Conservation (phyloP, 2,888 invertebrate genomes). For the Sesamia inferens region DNA sequence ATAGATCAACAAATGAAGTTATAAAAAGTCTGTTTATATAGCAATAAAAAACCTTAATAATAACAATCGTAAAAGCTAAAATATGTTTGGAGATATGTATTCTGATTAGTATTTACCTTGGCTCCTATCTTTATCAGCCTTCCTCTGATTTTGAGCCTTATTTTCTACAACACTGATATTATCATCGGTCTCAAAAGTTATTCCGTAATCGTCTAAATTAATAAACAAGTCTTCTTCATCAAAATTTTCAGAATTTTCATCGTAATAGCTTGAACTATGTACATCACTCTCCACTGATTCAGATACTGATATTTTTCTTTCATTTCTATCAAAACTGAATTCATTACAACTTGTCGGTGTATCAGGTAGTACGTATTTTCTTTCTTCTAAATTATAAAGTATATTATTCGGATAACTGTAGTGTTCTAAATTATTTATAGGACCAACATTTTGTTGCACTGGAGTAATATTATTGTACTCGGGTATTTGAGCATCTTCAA, state of each 20-base stretch:
- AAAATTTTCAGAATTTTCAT: conserved; percentile 84
- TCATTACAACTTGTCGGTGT: conserved; percentile 86
- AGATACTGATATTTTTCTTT: conserved; percentile 82
- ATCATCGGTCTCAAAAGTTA: conserved; percentile 79
- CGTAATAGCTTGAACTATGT: conserved; percentile 83
- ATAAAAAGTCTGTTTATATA: no score
- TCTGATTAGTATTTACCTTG: conserved; percentile 73
- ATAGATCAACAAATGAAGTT: no score
- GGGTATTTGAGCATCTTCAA: conserved; percentile 71
- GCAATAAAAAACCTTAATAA: no score
- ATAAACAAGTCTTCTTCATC: conserved; percentile 87
- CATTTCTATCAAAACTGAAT: conserved; percentile 80
- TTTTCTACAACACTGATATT: conserved; percentile 66
- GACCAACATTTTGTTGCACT: conserved; percentile 63
- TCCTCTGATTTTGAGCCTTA: conserved; percentile 68
- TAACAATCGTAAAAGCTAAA: no score
- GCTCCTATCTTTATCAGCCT: conserved; percentile 76
- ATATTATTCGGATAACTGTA: conserved; percentile 88
- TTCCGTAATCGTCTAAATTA: conserved; percentile 85
- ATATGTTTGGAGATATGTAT: background rate
- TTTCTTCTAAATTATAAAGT: conserved; percentile 82
- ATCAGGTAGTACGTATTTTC: conserved; percentile 81
- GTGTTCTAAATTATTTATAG: conserved; percentile 81
- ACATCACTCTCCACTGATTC: conserved; percentile 87
- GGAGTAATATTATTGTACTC: conserved; percentile 61